Conservation (phyloP, 2,888 invertebrate genomes). For the Drosophila pseudotalamancana region DNA sequence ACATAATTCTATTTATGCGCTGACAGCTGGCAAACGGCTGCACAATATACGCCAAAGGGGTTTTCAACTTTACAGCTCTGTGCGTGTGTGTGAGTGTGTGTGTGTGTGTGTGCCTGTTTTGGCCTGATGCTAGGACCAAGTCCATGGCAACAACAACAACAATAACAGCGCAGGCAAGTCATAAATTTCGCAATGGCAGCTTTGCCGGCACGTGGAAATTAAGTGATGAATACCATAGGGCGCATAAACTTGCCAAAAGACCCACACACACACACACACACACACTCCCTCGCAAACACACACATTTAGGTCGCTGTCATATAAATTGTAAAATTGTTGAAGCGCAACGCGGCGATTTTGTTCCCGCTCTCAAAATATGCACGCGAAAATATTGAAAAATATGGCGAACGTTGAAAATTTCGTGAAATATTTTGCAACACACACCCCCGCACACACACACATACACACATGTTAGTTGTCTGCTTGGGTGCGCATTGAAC, state of each 20-base stretch:
- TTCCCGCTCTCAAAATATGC: background rate
- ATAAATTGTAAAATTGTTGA: constrained; percentile 71
- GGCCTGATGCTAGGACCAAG: constrained; percentile 23
- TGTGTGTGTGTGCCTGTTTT: constrained; percentile 11
- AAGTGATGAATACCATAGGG: constrained; percentile 75
- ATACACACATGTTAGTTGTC: background rate
- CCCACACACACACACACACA: constrained; percentile 5
- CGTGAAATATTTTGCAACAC: constrained; percentile 52
- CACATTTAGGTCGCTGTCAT: constrained; percentile 66
- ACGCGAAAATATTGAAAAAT: constrained; percentile 68
- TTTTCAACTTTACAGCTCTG: constrained; percentile 59
- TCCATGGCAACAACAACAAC: constrained; percentile 52
- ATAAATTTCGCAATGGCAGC: constrained; percentile 77
- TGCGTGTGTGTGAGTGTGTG: background rate
- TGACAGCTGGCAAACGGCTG: constrained; percentile 71
- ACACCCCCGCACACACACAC: constrained; percentile 8
- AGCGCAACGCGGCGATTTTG: constrained; percentile 46
- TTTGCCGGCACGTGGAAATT: constrained; percentile 72
- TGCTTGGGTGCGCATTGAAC: constrained; percentile 64
- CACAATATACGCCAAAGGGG: constrained; percentile 54
- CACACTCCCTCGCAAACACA: constrained; percentile 5
- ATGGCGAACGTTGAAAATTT: constrained; percentile 58
- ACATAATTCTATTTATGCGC: constrained; percentile 74
- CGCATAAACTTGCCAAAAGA: constrained; percentile 58
- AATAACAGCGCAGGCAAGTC: constrained; percentile 55